phyloP scores from a whole-genome alignment of 2,888 invertebrate species.

The Aphidius colemani region DNA sequence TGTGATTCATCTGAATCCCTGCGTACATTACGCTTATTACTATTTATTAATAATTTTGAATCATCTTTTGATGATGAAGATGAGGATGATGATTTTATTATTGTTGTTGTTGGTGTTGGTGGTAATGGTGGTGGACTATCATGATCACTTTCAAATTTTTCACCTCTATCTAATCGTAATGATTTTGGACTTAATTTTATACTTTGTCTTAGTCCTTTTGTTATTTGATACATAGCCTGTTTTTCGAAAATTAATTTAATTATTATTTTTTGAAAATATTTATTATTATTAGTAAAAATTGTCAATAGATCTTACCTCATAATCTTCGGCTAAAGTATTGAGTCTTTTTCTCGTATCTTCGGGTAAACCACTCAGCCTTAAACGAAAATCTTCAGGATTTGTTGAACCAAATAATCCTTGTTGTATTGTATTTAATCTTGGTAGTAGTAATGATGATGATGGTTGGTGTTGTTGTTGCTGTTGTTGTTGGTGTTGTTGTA shows the following conservation, averaged over 20 bases:
- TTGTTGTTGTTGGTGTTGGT: slow-evolving; percentile 41
- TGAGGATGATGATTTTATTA: slow-evolving; percentile 37
- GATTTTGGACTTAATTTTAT: neutral
- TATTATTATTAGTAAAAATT: too few species aligned
- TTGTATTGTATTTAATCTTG: slow-evolving; percentile 41
- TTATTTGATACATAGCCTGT: neutral
- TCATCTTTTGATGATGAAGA: slow-evolving; percentile 31
- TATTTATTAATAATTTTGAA: slow-evolving; percentile 35
- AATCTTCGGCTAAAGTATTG: slow-evolving; percentile 50
- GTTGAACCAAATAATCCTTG: slow-evolving; percentile 34
- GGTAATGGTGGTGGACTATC: slow-evolving; percentile 48
- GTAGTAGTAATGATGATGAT: slow-evolving; percentile 30
- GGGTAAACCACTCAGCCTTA: slow-evolving; percentile 48
- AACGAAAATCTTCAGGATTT: slow-evolving; percentile 49
- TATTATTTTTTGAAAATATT: too few species aligned
- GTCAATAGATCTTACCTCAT: slow-evolving; percentile 42
- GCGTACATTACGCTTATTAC: slow-evolving; percentile 38
- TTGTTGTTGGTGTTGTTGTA: slow-evolving; percentile 8
- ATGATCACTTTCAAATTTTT: slow-evolving; percentile 8
- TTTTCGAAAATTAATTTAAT: too few species aligned
- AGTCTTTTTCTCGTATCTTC: slow-evolving; percentile 55
- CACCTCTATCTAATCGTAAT: neutral
- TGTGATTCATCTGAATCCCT: slow-evolving; percentile 47
- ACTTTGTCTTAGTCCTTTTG: neutral
- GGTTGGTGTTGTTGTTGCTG: slow-evolving; percentile 34